A percentile compares a stretch with the other conserved stretches of the same genome.
Evolutionary conservation across 2,888 invertebrate species (phyloP).

Genomic region (Boloria selene): DNA sequence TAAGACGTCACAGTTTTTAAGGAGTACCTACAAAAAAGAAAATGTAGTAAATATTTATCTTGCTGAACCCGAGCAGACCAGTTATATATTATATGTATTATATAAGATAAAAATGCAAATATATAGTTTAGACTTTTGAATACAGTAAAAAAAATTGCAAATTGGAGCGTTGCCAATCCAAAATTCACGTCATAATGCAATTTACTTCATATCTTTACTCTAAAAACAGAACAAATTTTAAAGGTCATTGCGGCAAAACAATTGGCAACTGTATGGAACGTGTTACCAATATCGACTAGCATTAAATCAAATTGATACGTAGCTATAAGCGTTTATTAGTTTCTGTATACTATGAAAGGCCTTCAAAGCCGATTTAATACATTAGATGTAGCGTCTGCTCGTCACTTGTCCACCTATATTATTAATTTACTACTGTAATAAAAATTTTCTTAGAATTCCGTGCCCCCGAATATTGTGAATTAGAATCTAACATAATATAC

Average conservation of each 20-base stretch:
- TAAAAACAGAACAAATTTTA: slow-evolving; percentile 34
- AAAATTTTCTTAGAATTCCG: slow-evolving; percentile 20
- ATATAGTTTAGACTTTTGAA: slow-evolving; percentile 16
- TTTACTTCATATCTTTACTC: slow-evolving; percentile 32
- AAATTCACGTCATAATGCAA: slow-evolving; percentile 33
- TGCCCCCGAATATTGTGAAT: background rate
- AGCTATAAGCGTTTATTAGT: slow-evolving; percentile 28
- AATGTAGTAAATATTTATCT: no score
- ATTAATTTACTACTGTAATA: slow-evolving; percentile 43
- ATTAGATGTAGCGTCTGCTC: slow-evolving; percentile 50
- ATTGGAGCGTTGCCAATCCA: slow-evolving; percentile 35
- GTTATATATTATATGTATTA: no score
- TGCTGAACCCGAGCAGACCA: no score
- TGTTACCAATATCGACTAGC: slow-evolving; percentile 29
- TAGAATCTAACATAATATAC: no score
- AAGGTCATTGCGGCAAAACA: slow-evolving; percentile 38
- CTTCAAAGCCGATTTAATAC: slow-evolving; percentile 59
- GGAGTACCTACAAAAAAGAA: no score
- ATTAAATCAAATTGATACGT: slow-evolving; percentile 27
- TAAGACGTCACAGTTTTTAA: no score
- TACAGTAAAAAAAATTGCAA: slow-evolving; percentile 20
- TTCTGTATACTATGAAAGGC: slow-evolving; percentile 45
- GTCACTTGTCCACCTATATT: slow-evolving; percentile 49
- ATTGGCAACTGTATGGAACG: slow-evolving; percentile 34
- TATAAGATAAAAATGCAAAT: background rate